Conservation (phyloP, 2,113 vertebrate genomes). For the Sarotherodon lohbergeri region DNA sequence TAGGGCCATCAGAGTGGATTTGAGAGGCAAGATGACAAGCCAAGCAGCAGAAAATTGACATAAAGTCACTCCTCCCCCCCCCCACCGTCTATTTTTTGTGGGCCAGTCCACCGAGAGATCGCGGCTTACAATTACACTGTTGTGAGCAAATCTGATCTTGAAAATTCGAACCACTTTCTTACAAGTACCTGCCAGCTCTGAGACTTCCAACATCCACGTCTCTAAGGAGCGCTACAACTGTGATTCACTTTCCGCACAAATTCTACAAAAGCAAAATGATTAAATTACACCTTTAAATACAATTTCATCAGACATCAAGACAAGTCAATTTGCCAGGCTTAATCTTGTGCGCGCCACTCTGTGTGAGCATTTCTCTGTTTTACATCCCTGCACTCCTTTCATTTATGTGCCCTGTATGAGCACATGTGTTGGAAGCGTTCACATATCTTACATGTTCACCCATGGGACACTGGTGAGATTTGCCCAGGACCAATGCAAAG, state of each 20-base stretch:
- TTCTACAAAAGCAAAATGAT: conserved; percentile 19
- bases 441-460: neutral
- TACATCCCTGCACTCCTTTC: neutral
- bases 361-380: neutral
- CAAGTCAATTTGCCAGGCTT: conserved; percentile 35
- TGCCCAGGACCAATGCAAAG: conserved; percentile 35
- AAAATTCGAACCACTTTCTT: conserved; percentile 15
- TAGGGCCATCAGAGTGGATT: conserved; percentile 23
- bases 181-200: conserved; percentile 4
- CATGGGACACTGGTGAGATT: conserved; percentile 18
- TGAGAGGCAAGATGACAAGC: conserved; percentile 20
- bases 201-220: conserved; percentile 1
- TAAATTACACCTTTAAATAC: conserved; percentile 60
- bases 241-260: conserved; percentile 14
- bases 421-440: neutral
- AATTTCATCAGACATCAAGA: conserved; percentile 47
- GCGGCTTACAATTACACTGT: conserved; percentile 4
- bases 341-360: conserved; percentile 8
- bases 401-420: neutral
- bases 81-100: neutral
- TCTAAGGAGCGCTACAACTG: neutral
- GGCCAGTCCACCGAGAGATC: conserved; percentile 12
- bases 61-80: neutral
- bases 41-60: conserved; percentile 27
- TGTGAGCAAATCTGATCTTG: conserved; percentile 29